Percentiles rank a stretch among this genome's conserved stretches.
Evolutionary conservation across 1,140 invertebrate species (phyloP).

Genomic region (Heliconius hewitsoni): DNA sequence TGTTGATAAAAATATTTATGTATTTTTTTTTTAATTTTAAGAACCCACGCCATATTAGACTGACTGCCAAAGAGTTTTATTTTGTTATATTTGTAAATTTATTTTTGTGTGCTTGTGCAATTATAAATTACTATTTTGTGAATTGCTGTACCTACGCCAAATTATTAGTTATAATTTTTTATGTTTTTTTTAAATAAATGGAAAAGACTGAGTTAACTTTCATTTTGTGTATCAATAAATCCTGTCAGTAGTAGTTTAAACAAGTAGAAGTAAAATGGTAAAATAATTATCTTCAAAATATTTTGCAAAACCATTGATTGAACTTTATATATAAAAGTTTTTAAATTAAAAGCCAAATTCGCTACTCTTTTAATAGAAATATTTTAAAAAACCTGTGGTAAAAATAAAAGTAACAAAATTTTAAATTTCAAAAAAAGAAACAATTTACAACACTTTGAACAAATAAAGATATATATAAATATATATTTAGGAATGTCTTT

Average conservation of each 20-base stretch:
- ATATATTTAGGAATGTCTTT: no score
- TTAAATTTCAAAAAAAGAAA: background rate
- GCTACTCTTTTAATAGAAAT: no score
- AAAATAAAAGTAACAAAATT: no score
- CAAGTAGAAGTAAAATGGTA: no score
- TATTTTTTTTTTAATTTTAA: constrained; percentile 1
- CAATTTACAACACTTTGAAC: no score
- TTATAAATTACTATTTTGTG: constrained; percentile 10
- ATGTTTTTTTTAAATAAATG: constrained; percentile 44
- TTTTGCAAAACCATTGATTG: no score
- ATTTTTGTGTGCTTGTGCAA: constrained; percentile 9
- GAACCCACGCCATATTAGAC: constrained; percentile 41
- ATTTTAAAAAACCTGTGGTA: no score
- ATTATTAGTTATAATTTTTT: constrained; percentile 39
- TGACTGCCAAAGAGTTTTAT: constrained; percentile 71
- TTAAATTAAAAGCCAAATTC: no score
- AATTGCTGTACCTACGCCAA: constrained; percentile 21
- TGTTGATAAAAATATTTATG: constrained; percentile 14
- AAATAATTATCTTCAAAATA: background rate
- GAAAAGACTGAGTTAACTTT: constrained; percentile 32
- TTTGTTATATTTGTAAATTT: constrained; percentile 45
- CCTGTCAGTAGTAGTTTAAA: no score
- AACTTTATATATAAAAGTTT: no score
- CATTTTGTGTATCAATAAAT: no score
- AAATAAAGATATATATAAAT: no score